phyloP scores from a whole-genome alignment of 92 coral and sea anemone species.

The Desmophyllum pertusum region DNA sequence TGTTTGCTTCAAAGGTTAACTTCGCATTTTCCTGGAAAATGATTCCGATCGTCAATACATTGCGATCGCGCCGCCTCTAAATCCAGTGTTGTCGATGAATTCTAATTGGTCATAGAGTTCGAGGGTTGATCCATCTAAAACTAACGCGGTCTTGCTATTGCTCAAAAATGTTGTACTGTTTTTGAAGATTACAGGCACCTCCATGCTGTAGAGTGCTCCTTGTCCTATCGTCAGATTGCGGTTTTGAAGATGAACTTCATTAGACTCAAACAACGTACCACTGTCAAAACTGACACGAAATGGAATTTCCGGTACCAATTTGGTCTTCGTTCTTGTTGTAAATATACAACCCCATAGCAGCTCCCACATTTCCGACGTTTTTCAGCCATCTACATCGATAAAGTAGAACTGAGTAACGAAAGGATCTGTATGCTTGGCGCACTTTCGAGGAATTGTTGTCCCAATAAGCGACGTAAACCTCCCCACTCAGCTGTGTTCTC shows the following conservation, averaged over 20 bases:
- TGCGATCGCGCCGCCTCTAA: constrained; percentile 90
- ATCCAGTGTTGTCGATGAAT: constrained; percentile 72
- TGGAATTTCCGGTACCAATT: constrained; percentile 79
- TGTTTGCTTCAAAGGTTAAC: constrained; percentile 63
- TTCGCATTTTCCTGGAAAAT: constrained; percentile 56
- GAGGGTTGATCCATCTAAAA: constrained; percentile 69
- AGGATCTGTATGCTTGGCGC: neutral
- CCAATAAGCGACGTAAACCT: constrained; percentile 66
- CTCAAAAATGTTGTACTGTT: constrained; percentile 35
- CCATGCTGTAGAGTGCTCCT: constrained; percentile 83
- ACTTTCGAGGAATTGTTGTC: constrained; percentile 34
- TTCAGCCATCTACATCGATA: constrained; percentile 2
- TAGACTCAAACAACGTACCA: constrained; percentile 50
- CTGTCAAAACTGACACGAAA: constrained; percentile 56
- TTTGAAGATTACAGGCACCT: constrained; percentile 74
- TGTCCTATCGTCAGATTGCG: constrained; percentile 64
- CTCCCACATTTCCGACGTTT: constrained; percentile 82
- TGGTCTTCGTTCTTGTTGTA: constrained; percentile 78
- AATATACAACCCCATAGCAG: constrained; percentile 84
- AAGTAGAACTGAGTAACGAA: neutral
- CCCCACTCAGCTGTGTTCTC: constrained; percentile 65
- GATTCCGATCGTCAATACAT: constrained; percentile 77
- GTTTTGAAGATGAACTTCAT: constrained; percentile 44
- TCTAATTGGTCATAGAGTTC: constrained; percentile 57
- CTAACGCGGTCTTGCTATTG: constrained; percentile 80